Evolutionary conservation across 2,888 invertebrate species (phyloP), one percentile per base, ranked within the genome.

Genomic region (Drosophila stalkeri): DNA sequence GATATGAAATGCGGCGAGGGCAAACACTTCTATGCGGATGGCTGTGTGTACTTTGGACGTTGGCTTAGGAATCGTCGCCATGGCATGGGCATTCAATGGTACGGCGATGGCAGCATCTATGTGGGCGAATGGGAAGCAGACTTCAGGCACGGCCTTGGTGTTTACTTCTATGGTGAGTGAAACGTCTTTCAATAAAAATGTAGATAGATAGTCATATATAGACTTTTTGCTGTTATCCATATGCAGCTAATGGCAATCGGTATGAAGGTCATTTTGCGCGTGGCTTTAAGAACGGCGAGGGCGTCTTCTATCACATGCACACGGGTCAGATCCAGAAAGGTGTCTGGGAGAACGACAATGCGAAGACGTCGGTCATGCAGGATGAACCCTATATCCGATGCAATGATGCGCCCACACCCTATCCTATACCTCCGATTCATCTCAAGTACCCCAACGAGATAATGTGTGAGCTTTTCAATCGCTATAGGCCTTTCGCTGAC

Each of bases 271-370:
- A 89, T 37, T 93, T 92, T 67, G 86, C 90, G 3, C 77, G 91
- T 4, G 93, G 92, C 4, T 80, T 80, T 47, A 93, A 93, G 72
- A 91, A 92, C 66, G 93, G 93, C 2, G 92, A 93, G 66, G 93
- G 93, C 16, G 74, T 90, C 31, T 93, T 89, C 60, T 91, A 91
- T 64, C 93, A 93, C 60, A 85, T 81, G 77, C 80, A 89, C 35
- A 92, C 92, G 1, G 93, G 93, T 1, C 93, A 93, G 59, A 77
- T 92, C 20, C 93, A 93, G 71, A 93, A 93, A 57, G 93, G 93
- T 6, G 87, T 92, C 69, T 93, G 93, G 93, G 82, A 86, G 46
- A 81, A 90, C 41, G 91, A 87, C 69, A 70, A 89, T 23, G 92
- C 90, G 23, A 91, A 89, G 64, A 68, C 82, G 0, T 92, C 93